These are phyloP conservation scores for Cynopterus brachyotis DNA, from an alignment of 2,113 vertebrate genomes.

Conservation along the genomic window DNA sequence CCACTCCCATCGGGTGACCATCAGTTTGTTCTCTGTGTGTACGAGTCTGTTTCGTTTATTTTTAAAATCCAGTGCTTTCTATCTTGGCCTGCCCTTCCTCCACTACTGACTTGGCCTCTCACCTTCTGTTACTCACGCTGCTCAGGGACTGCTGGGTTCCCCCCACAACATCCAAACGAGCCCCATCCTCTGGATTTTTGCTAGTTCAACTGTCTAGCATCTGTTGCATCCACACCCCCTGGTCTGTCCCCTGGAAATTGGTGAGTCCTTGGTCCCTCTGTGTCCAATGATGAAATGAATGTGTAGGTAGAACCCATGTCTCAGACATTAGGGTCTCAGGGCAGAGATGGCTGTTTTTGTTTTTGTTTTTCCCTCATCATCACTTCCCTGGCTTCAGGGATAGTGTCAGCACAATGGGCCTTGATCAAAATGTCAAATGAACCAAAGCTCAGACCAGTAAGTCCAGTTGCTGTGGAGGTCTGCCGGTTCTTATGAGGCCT, in stretches of 20 bases:
- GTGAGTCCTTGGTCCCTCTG: rapidly evolving
- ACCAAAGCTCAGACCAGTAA: too few relatives aligned
- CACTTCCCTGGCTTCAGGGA: not conserved
- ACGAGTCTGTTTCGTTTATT: not conserved
- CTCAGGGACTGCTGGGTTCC: not conserved
- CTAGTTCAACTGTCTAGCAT: not conserved
- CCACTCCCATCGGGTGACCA: too few relatives aligned
- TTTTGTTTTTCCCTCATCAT: not conserved
- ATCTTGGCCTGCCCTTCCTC: not conserved
- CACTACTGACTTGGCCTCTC: rapidly evolving
- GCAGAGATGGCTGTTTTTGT: not conserved
- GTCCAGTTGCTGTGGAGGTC: not conserved
- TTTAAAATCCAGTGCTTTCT: not conserved
- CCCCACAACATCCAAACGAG: too few relatives aligned
- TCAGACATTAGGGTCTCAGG: not conserved
- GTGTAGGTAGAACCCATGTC: not conserved
- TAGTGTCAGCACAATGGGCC: too few relatives aligned
- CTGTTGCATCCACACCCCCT: not conserved
- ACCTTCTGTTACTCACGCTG: too few relatives aligned
- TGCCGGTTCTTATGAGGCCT: not conserved
- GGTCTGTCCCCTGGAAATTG: not conserved
- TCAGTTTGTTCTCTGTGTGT: too few relatives aligned
- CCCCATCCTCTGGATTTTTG: too few relatives aligned
- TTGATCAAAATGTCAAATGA: not conserved
- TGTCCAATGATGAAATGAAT: not conserved